Base-by-base conservation (phyloP, 2,797 vertebrate species). In the Trachops cirrhosus region DNA sequence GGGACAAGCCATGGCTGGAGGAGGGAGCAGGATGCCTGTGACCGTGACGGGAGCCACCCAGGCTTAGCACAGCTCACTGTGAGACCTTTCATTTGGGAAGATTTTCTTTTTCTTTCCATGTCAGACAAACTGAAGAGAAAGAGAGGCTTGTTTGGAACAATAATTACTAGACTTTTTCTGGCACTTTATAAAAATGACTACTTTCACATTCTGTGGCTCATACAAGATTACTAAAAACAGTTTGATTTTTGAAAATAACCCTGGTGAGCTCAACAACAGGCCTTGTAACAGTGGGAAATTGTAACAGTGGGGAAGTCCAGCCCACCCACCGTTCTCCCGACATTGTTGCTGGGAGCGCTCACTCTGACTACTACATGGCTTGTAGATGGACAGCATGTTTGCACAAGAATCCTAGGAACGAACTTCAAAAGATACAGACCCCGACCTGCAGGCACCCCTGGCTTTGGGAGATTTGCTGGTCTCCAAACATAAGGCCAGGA, bases 41-140 rank as follows among this genome's bases (percentile, higher is more conserved):
- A 26, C 54, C 0, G 41, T 95, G 86, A 83, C 92, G 39, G 12
- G 14, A 96, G 89, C 85, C 94, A 97, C 94, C 92, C 73, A 96
- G 68, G 95, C 95, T 89, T 86, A 92, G 57, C 57, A 73, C 88
- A 86, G 54, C 97, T 86, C 89, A 88, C 67, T 75, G 89, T 96
- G 96, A 89, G 93, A 74, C 59, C 96, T 89, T 54, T 71, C 85
- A 95, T 96, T 97, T 95, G 89, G 92, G 94, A 94, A 83, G 87
- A 29, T 12, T 54, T 83, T 74, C 75, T 37, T 54, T 67, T 85
- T 86, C 1, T 96, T 41, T 97, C 87, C 37, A 21, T 52, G 75
- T 95, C 97, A 98, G 96, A 97, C 91, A 97, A 95, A 94, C 89
- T 92, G 82, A 89, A 93, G 77, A 96, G 95, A 98, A 97, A 98